phyloP scores from a whole-genome alignment of 2,888 invertebrate genomes.

The Sesia apiformis region DNA sequence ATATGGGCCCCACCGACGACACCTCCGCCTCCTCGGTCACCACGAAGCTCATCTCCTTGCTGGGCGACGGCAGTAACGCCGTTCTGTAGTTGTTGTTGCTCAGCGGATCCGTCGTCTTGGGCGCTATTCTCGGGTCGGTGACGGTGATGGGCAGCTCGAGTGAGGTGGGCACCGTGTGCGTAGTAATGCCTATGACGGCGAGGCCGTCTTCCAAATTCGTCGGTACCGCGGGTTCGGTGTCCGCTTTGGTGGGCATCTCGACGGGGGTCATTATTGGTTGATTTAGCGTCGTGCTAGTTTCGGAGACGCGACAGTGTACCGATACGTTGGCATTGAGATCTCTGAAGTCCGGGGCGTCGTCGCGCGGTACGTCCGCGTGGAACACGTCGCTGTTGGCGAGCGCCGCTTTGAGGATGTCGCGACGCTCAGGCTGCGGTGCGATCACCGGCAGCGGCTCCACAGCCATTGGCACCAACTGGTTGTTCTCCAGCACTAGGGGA shows the following conservation, averaged over 20 bases:
- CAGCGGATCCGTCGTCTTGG: slow-evolving; percentile 58
- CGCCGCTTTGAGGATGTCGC: slow-evolving; percentile 84
- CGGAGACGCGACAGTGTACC: slow-evolving; percentile 77
- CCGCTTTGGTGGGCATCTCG: slow-evolving; percentile 78
- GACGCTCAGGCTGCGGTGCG: slow-evolving; percentile 59
- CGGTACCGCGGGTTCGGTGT: slow-evolving; percentile 37
- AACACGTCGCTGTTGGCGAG: slow-evolving; percentile 84
- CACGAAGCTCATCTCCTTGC: slow-evolving; percentile 46
- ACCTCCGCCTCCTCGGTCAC: slow-evolving; percentile 41
- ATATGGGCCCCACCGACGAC: slow-evolving; percentile 50
- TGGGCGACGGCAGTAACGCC: slow-evolving; percentile 38
- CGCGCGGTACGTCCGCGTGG: slow-evolving; percentile 66
- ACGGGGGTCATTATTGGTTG: slow-evolving; percentile 89
- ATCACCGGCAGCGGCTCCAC: slow-evolving; percentile 35
- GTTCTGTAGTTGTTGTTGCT: slow-evolving; percentile 35
- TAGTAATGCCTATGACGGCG: slow-evolving; percentile 74
- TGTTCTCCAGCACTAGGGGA: slow-evolving; percentile 71
- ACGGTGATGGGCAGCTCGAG: slow-evolving; percentile 84
- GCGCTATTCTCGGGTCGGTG: slow-evolving; percentile 83
- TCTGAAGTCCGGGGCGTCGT: slow-evolving; percentile 76
- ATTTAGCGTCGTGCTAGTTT: slow-evolving; percentile 83
- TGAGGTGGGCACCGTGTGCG: slow-evolving; percentile 77
- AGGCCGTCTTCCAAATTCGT: slow-evolving; percentile 69
- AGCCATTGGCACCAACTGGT: slow-evolving; percentile 61
- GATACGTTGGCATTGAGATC: slow-evolving; percentile 74